Evolutionary conservation across 1,140 invertebrate species (phyloP).

Genomic region (Teleogryllus occipitalis): DNA sequence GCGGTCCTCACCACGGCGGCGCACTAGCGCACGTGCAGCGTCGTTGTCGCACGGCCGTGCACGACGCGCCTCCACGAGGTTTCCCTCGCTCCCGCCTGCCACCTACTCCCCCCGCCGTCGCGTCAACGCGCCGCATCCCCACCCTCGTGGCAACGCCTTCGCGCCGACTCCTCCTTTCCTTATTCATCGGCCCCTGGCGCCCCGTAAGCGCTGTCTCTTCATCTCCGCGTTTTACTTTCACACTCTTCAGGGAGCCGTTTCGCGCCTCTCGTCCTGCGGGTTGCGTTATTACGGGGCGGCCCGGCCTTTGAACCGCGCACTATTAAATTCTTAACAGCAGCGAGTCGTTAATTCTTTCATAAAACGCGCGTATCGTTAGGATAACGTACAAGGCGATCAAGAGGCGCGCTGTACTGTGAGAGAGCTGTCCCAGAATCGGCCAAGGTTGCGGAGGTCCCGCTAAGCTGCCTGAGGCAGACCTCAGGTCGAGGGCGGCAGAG

Average conservation of each 20-base stretch:
- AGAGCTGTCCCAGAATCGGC: neutral
- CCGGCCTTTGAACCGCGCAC: neutral
- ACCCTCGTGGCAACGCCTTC: neutral
- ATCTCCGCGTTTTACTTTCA: neutral
- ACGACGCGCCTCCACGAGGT: neutral
- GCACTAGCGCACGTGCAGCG: neutral
- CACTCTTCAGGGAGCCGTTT: neutral
- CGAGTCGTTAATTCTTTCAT: neutral
- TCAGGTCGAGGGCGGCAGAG: no score
- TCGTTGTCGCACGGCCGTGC: neutral
- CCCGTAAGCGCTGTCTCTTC: neutral
- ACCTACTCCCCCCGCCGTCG: neutral
- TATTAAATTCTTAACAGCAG: neutral
- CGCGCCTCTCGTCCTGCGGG: neutral
- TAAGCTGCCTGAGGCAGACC: no score
- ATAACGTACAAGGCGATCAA: neutral
- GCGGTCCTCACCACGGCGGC: neutral
- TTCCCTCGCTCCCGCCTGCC: no score
- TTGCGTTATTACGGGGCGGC: neutral
- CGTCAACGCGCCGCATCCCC: neutral
- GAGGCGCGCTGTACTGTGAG: neutral
- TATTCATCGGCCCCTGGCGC: neutral
- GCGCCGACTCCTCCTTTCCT: neutral
- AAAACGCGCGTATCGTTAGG: neutral
- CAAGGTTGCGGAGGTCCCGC: no score